Evolutionary conservation across 1,140 invertebrate species (phyloP), one percentile per base, ranked within the genome.

Genomic region (Tetragnatha versicolor): DNA sequence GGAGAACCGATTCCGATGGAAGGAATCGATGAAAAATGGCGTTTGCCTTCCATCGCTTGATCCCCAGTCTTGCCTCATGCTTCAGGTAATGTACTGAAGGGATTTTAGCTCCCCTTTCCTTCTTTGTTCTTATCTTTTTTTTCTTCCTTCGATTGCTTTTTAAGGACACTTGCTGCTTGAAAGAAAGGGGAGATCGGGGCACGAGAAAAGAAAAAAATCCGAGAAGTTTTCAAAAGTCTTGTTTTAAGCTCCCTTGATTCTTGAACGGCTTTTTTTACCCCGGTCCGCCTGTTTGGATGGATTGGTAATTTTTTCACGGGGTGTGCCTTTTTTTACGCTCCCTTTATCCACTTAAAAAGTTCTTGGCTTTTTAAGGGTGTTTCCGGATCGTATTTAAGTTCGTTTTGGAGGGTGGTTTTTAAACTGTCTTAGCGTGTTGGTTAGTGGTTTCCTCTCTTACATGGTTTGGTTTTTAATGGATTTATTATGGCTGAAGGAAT

Each of bases 11-110:
- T 63, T 39, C 25, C 27, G 63, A 29, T 12, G 39, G 33, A 22
- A 63, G 60, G 60, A 35, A 47, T 31, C 47, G 65, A 68, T 68
- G 65, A 68, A 45, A 68, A 68, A 68, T 68, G 45, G 65, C 65
- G 35, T 68, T 68, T 68, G 65, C 65, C 65, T 68, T 68, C 37
- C 31, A 49, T 35, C 65, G 39, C 65, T 49, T 49, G 65, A 68
- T 68, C 65, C 27, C 14, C 35, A 31, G n/a, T 49, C 35, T 47
- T 68, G 31, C 45, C 31, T 49, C 22, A 49, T 68, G 22, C 65
- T 68, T 49, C 65, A 68, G 45, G 65, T 68, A 68, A 68, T 49
- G 65, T 49, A 68, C 45, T 49, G 65, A 68, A 68, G 45, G 22
- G 39, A 35, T 68, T 68, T 65, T 20, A 22, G 17, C 65, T 10